Evolutionary conservation across 92 coral and sea anemone genomes (phyloP).

Genomic region (Epizoanthus fatuus): DNA sequence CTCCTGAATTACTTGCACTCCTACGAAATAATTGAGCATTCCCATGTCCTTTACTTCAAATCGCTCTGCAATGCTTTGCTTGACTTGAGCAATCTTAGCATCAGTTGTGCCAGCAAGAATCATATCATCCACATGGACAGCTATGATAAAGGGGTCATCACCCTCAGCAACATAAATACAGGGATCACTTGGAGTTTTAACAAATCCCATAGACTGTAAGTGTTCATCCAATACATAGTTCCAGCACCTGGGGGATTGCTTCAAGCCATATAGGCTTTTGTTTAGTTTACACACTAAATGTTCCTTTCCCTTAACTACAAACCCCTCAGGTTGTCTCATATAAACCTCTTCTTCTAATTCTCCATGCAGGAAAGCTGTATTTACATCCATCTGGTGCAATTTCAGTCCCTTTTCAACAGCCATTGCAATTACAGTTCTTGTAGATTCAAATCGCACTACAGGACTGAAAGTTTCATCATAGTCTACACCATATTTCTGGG

Average conservation of each 20-base stretch:
- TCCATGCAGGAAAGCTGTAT: constrained; percentile 73
- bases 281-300: constrained; percentile 74
- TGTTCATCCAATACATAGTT: constrained; percentile 60
- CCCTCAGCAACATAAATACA: constrained; percentile 52
- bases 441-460: constrained; percentile 63
- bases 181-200: constrained; percentile 53
- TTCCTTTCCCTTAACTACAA: constrained; percentile 50
- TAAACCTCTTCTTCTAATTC: constrained; percentile 62
- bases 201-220: constrained; percentile 58
- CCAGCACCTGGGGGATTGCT: constrained; percentile 78
- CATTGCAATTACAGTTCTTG: constrained; percentile 61
- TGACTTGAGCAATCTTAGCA: constrained; percentile 58
- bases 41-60: constrained; percentile 74
- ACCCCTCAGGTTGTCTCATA: constrained; percentile 78
- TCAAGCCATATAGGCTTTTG: constrained; percentile 74
- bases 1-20: constrained; percentile 67
- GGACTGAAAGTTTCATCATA: constrained; percentile 76
- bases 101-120: constrained; percentile 67
- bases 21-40: constrained; percentile 57
- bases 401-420: constrained; percentile 62
- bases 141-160: constrained; percentile 51
- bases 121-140: constrained; percentile 63
- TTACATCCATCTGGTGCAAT: constrained; percentile 80
- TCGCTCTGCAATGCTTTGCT: constrained; percentile 65
- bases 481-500: constrained; percentile 72